These are phyloP conservation scores for Ormyrus pomaceus DNA, from an alignment of 2,888 invertebrate genomes.

Conservation along the genomic window DNA sequence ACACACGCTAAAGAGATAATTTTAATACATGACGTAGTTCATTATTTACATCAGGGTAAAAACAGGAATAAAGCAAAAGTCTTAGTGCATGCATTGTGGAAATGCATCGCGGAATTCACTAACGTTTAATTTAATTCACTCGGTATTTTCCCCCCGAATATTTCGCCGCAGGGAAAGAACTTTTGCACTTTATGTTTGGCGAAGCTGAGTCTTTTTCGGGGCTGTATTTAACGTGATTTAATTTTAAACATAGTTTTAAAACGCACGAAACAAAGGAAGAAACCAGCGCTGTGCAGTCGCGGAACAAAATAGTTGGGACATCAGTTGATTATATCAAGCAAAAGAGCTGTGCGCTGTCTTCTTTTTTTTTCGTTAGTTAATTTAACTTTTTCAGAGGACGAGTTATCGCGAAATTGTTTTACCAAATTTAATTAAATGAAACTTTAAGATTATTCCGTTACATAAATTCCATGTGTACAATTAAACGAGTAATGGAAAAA, in stretches of 20 bases:
- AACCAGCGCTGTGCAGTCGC: neutral
- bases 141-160: constrained; percentile 4
- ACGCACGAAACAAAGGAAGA: constrained; percentile 33
- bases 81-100: neutral
- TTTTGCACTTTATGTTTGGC: constrained; percentile 26
- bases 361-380: neutral
- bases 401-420: constrained; percentile 12
- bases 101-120: constrained; percentile 1
- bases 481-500: no score
- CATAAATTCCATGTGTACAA: neutral
- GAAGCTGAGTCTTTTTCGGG: neutral
- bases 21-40: constrained; percentile 47
- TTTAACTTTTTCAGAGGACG: constrained; percentile 29
- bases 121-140: constrained; percentile 36
- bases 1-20: constrained; percentile 35
- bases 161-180: neutral
- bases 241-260: constrained; percentile 36
- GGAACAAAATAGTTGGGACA: constrained; percentile 32
- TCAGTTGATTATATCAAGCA: constrained; percentile 36
- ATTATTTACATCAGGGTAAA: constrained; percentile 27
- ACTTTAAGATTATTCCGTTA: neutral
- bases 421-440: constrained; percentile 35
- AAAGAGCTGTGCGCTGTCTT: neutral
- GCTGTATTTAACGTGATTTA: constrained; percentile 40
- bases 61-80: neutral